Base-by-base conservation (phyloP, 2,113 vertebrate genomes). In the Natator depressus region DNA sequence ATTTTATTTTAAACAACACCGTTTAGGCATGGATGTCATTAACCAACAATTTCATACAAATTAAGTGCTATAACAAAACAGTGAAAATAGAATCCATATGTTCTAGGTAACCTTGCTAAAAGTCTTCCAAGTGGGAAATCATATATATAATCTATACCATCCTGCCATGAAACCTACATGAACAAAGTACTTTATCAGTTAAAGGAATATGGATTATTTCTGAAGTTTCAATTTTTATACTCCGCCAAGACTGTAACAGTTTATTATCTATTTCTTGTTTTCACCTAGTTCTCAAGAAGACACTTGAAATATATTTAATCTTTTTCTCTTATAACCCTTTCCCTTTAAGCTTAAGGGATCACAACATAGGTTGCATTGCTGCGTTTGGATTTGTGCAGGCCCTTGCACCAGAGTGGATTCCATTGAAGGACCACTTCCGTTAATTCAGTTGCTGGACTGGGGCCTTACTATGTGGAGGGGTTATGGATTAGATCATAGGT, bases 21-120 rank as follows among this genome's bases (percentile, higher is more conserved):
- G 83, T 92, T 96, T 95, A 83, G 95, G 97, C 82, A 97, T 97
- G 97, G 94, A 97, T 97, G 95, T 96, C 95, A 97, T 98, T 98
- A 97, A 96, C 92, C 55, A 81, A 94, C 95, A 96, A 97, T 97
- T 97, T 96, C 93, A 88, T 91, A 90, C 91, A 96, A 95, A 97
- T 97, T 96, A 97, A 97, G 95, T 93, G 91, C 86, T 95, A 87
- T 97, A 96, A 96, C 95, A 97, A 97, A 98, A 95, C 93, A 94
- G 96, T 24, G 50, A 88, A 96, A 98, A 97, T 96, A 93, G 75
- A 83, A 95, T 92, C 97, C 97, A 98, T 90, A 92, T 97, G 97
- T 81, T 81, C 0, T 1, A 91, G 89, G 95, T 87, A 96, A 97
- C 96, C 90, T 89, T 95, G 96, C 93, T 97, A 94, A 97, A 97